A percentile compares a stretch with the other conserved stretches of the same genome.
Evolutionary conservation across 2,797 vertebrate genomes (phyloP).

Genomic region (Heteromormyrus szaboi): DNA sequence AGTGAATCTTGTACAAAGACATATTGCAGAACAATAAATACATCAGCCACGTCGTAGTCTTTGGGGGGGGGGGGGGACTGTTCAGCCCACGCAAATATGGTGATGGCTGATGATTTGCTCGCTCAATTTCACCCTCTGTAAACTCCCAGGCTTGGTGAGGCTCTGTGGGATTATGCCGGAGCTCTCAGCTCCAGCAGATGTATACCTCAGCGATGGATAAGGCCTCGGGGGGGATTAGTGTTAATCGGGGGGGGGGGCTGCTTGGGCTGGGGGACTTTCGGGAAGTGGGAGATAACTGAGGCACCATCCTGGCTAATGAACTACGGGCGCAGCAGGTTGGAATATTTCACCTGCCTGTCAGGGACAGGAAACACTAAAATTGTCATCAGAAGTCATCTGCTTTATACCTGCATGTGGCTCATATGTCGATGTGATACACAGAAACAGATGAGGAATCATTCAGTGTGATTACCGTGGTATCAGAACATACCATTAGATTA

Average conservation of each 20-base stretch:
- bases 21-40: not conserved
- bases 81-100: not conserved
- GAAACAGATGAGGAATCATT: not conserved
- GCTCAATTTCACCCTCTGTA: slow-evolving; percentile 18
- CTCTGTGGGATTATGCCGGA: slow-evolving; percentile 7
- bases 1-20: not conserved
- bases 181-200: slow-evolving; percentile 9
- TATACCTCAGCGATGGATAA: slow-evolving; percentile 18
- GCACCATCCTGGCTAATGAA: slow-evolving; percentile 2
- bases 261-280: not conserved
- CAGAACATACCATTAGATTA: not conserved
- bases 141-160: not conserved
- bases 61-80: not conserved
- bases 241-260: not conserved
- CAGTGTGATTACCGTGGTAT: not conserved
- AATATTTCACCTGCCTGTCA: not conserved
- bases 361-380: not conserved
- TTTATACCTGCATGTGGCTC: not conserved
- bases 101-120: not conserved
- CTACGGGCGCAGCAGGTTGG: not conserved
- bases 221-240: slow-evolving; percentile 18
- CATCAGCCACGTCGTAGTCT: not conserved
- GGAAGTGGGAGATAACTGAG: not conserved
- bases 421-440: not conserved
- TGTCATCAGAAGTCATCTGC: not conserved